Base-by-base conservation (phyloP, 2,888 invertebrate species). In the Eudasyphora cyanicolor region DNA sequence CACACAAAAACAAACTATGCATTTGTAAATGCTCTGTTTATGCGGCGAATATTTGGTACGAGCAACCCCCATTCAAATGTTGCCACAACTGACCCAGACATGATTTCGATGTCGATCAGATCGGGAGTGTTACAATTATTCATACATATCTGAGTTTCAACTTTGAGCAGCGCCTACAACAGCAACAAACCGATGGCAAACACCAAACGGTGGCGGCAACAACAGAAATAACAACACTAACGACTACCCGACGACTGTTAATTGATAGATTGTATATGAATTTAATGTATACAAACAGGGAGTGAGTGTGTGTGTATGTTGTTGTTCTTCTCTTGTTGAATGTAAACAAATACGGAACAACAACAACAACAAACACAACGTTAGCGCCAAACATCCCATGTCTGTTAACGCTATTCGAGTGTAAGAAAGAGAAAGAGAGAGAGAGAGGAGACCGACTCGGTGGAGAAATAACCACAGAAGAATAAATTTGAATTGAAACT, bases 211-310 rank as follows among this genome's bases (percentile, higher is more conserved):
- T 29, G 62, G 57, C 54, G 57, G 5, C 69, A 51, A 49, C 54
- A 45, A 7, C 42, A 78, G n/a, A n/a, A n/a, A n/a, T n/a, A n/a
- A n/a, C n/a, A n/a, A n/a, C n/a, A n/a, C n/a, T n/a, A n/a, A n/a
- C n/a, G n/a, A n/a, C n/a, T n/a, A n/a, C 67, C 69, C 70, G 62
- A 49, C 73, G 78, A 51, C 74, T 82, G n/a, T 76, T 83, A 83
- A 83, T 83, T 83, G 79, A 76, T 83, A 42, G 70, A 80, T 82
- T 70, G 51, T 75, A 74, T 74, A 82, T 38, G 64, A 27, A n/a
- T 12, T 17, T 27, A 19, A 17, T 27, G 49, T 62, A 29, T 35
- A 54, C 35, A 35, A 71, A 24, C 60, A 21, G 2, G 2, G 14
- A 2, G 10, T 27, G 29, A 35, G 60, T 57, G n/a, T 54, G 45